Evolutionary conservation across 2,888 invertebrate genomes (phyloP).

Genomic region (Polymixis lichenea): DNA sequence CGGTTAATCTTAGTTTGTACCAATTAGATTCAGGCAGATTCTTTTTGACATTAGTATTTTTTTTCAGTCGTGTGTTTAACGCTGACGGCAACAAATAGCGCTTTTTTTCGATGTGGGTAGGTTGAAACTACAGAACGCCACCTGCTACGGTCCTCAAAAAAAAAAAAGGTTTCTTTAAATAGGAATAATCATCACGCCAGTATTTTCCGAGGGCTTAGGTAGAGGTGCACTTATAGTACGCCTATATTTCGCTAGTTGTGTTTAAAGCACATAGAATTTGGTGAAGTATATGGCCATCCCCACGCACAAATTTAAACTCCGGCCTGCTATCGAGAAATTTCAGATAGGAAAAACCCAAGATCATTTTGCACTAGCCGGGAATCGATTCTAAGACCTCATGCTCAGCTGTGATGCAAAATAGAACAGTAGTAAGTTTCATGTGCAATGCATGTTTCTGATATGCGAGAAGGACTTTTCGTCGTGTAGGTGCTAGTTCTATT

Average conservation of each 20-base stretch:
- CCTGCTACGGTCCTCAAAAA: no score
- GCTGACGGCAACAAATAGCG: neutral
- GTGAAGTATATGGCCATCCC: no score
- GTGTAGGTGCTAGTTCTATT: neutral
- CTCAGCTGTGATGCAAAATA: neutral
- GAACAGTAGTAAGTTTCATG: neutral
- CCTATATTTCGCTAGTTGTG: no score
- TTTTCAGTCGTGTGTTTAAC: neutral
- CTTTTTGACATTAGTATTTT: neutral
- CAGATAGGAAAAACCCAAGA: neutral
- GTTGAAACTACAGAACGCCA: no score
- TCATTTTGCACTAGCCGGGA: neutral
- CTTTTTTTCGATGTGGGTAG: no score
- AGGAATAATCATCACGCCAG: no score
- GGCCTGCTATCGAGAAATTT: no score
- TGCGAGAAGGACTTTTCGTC: rapidly evolving
- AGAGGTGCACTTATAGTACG: neutral
- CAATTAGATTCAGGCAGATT: neutral
- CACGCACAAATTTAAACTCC: no score
- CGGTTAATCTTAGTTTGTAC: slow-evolving; percentile 7
- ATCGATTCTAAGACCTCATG: neutral
- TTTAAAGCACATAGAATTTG: no score
- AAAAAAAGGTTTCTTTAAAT: no score
- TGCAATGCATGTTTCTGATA: neutral
- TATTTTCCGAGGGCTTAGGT: neutral